Evolutionary conservation across 1,140 invertebrate genomes (phyloP), one percentile per base, ranked within the genome.

Genomic region (Drosophila tsacasi): DNA sequence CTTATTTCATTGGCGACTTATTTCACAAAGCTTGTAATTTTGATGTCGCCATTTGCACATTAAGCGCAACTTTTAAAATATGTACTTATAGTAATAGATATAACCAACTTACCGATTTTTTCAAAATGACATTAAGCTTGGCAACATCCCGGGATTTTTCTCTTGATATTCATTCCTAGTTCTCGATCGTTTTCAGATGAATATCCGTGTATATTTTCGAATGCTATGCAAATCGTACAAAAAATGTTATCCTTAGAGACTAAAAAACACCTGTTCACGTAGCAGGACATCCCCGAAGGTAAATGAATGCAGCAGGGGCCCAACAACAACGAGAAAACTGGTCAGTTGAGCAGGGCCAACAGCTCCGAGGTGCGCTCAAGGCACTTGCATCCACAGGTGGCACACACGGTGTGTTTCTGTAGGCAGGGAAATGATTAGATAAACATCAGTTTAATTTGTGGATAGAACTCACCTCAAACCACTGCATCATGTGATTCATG

Each of bases 341-440:
- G 30, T 86, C 76, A 92, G 63, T 84, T 87, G 15, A 92, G 74
- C 25, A 81, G 50, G 15, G 73, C 77, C 32, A 92, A 50, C 17
- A 92, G 69, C 13, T 79, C 69, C 4, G 85, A 76, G 0, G 87
- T 91, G 37, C 97, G 96, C 64, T 95, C 94, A 47, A 97, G 93
- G 92, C 98, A 99, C 65, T 94, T 94, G 93, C 98, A 99, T 5
- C 98, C 98, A 94, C 98, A 99, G 17, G 97, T 94, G 1, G 94
- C 94, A 64, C 94, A 95, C 0, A 94, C 93, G 23, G 93, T 94
- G 72, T 94, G 93, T 49, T 93, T 92, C 44, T 93, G 72, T 40
- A 94, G 93, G 64, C 5, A 15, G 15, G 17, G 0, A 52, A 15
- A 8, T 15, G 0, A 0, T 32, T 32, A 19, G 30, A 8, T 13